A percentile compares a stretch with the other conserved stretches of the same genome.
Evolutionary conservation across 2,797 vertebrate species (phyloP).

Genomic region (Danio kyathit): DNA sequence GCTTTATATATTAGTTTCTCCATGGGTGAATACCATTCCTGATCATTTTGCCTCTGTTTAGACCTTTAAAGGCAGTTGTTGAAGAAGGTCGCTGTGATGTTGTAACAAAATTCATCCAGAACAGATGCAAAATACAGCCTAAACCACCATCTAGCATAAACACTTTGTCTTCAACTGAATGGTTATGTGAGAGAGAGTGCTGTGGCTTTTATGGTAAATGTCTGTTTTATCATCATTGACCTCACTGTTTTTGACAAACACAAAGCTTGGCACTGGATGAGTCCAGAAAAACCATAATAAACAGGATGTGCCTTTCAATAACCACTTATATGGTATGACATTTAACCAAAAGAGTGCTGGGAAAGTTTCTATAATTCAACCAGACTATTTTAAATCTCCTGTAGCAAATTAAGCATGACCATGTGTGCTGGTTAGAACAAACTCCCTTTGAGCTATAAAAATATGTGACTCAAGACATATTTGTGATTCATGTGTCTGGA

Average conservation of each 20-base stretch:
- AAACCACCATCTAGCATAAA: slow-evolving; percentile 25
- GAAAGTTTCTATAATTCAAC: slow-evolving; percentile 38
- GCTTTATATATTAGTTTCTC: slow-evolving; percentile 3
- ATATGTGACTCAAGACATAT: background rate
- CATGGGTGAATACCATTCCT: background rate
- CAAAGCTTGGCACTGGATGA: slow-evolving; percentile 37
- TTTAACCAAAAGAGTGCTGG: slow-evolving; percentile 31
- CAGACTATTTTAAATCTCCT: slow-evolving; percentile 24
- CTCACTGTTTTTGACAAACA: slow-evolving; percentile 45
- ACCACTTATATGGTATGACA: slow-evolving; percentile 16
- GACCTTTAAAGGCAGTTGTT: slow-evolving; percentile 26
- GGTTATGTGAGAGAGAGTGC: slow-evolving; percentile 33
- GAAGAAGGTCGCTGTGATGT: slow-evolving; percentile 12
- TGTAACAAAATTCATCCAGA: slow-evolving; percentile 44
- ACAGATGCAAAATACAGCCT: slow-evolving; percentile 36
- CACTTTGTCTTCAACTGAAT: slow-evolving; percentile 25
- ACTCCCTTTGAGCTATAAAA: slow-evolving; percentile 26
- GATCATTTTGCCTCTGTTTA: background rate
- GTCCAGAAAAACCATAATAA: slow-evolving; percentile 20
- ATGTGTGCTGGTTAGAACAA: slow-evolving; percentile 2
- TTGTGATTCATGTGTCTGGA: background rate
- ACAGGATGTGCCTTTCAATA: slow-evolving; percentile 27
- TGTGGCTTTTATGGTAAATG: slow-evolving; percentile 45
- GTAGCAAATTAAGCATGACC: slow-evolving; percentile 17
- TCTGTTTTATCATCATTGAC: slow-evolving; percentile 45